These are phyloP conservation scores for Ibycter americanus DNA, from an alignment of 2,797 vertebrate species.

Conservation along the genomic window DNA sequence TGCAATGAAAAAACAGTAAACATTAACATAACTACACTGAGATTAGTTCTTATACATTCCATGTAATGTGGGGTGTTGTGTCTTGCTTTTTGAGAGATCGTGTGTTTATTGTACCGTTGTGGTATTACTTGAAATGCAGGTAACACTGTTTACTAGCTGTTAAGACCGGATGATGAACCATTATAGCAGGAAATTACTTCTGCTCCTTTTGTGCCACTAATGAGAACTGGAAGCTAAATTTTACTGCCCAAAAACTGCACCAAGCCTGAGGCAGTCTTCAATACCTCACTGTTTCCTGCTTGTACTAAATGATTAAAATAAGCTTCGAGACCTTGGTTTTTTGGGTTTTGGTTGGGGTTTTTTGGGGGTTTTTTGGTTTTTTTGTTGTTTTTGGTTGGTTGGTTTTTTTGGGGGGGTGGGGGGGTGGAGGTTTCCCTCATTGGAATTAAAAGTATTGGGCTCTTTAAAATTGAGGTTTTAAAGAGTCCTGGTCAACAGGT, in stretches of 20 bases:
- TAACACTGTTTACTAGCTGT: not conserved
- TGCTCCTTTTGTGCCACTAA: not conserved
- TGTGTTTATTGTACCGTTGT: fast-evolving
- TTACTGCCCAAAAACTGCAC: not conserved
- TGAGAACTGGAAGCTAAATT: not conserved
- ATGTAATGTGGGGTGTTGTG: not conserved
- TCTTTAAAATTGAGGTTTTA: too few species aligned
- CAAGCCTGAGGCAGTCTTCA: too few species aligned
- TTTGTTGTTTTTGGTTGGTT: too few species aligned
- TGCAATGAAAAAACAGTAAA: not conserved
- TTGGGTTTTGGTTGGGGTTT: too few species aligned
- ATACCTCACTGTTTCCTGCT: too few species aligned
- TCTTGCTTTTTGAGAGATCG: not conserved
- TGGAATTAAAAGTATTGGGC: too few species aligned
- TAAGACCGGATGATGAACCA: not conserved
- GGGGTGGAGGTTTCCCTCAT: too few species aligned
- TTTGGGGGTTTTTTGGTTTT: too few species aligned
- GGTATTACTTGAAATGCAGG: not conserved
- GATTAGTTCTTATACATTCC: not conserved
- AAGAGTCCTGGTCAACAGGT: too few species aligned
- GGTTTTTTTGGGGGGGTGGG: too few species aligned
- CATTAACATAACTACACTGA: not conserved
- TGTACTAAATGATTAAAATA: not conserved
- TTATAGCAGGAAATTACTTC: not conserved
- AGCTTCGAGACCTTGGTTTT: fast-evolving